A percentile compares a stretch with the other conserved stretches of the same genome.
Conservation (phyloP, 35 echinoderm and acorn worm species). For the Heliocidaris erythrogramma region DNA sequence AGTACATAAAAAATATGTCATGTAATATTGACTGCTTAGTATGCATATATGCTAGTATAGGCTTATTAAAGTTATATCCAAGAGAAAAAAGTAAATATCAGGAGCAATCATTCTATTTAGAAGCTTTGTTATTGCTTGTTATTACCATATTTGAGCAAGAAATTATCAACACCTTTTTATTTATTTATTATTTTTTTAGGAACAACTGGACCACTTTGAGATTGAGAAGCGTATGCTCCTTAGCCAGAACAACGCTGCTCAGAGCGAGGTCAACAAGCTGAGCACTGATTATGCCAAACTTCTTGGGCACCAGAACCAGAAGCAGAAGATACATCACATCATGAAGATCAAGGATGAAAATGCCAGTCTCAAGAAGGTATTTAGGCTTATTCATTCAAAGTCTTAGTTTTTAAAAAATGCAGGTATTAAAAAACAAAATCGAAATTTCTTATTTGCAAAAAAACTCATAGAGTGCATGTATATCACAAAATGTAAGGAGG, state of each 20-base stretch:
- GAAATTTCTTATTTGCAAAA: not conserved
- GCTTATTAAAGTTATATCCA: no score
- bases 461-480: no score
- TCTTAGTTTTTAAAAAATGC: not conserved
- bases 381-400: no score
- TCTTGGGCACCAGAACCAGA: slow-evolving; percentile 94
- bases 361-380: slow-evolving; percentile 82
- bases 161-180: not conserved
- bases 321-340: slow-evolving; percentile 97
- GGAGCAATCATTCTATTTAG: not conserved
- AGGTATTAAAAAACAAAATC: not conserved
- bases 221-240: slow-evolving; percentile 63
- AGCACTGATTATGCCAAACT: slow-evolving; percentile 84
- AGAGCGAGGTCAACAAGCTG: slow-evolving; percentile 79
- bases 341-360: slow-evolving; percentile 96
- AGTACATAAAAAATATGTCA: no score
- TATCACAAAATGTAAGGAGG: no score
- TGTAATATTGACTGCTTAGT: no score
- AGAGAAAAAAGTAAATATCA: no score
- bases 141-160: not conserved
- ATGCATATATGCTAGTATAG: no score
- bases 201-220: slow-evolving; percentile 92
- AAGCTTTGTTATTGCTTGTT: not conserved
- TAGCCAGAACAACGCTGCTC: slow-evolving; percentile 59
- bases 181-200: slow-evolving; percentile 45